phyloP scores from a whole-genome alignment of 2,113 vertebrate genomes.

The Chiloscyllium plagiosum region DNA sequence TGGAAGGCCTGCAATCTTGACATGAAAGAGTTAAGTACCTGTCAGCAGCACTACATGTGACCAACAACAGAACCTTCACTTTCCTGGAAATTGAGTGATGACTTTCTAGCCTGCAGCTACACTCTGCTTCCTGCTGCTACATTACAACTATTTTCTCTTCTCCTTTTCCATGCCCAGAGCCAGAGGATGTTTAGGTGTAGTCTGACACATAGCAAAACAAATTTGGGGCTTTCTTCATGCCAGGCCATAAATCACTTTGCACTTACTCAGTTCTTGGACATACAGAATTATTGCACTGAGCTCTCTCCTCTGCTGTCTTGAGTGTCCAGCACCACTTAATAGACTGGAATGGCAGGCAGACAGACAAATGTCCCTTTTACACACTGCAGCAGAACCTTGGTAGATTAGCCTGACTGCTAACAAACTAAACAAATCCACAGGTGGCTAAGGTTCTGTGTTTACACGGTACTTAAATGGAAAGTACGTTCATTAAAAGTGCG shows the following conservation, averaged over 20 bases:
- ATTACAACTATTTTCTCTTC: conserved; percentile 34
- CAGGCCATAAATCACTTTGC: conserved; percentile 35
- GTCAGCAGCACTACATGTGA: background rate
- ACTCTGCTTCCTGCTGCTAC: conserved; percentile 34
- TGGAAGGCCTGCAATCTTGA: background rate
- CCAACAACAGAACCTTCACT: conserved; percentile 23
- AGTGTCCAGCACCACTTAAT: conserved; percentile 26
- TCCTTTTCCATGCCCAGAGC: conserved; percentile 21
- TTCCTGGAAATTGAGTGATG: background rate
- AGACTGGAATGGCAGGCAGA: conserved; percentile 9
- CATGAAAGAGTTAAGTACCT: conserved; percentile 21
- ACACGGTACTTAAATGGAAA: conserved; percentile 21
- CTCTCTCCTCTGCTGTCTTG: conserved; percentile 18
- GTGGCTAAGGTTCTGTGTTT: conserved; percentile 24
- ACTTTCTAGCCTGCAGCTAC: conserved; percentile 36
- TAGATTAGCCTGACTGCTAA: conserved; percentile 28
- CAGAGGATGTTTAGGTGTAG: conserved; percentile 34
- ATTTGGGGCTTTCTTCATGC: conserved; percentile 30
- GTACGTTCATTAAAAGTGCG: conserved; percentile 3
- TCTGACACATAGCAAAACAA: conserved; percentile 37
- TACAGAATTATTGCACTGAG: conserved; percentile 14
- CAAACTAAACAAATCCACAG: conserved; percentile 28
- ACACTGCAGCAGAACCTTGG: background rate
- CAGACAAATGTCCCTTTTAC: conserved; percentile 34
- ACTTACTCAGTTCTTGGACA: conserved; percentile 23